Evolutionary conservation across 2,888 invertebrate species (phyloP), one percentile per base, ranked within the genome.

Genomic region (Plebejus anna): DNA sequence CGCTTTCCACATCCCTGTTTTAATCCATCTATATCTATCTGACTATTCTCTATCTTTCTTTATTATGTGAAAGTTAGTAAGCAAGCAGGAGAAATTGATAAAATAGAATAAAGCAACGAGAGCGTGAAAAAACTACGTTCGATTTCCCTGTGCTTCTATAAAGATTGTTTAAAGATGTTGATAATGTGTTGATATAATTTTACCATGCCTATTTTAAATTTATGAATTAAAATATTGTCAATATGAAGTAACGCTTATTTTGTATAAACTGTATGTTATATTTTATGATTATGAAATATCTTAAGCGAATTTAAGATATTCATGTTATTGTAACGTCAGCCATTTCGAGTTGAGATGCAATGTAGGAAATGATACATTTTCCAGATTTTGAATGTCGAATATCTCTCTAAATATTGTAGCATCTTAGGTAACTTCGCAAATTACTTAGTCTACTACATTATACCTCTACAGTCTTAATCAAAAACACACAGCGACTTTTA

Each of bases 391-490:
- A 72, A 72, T 51, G 16, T 28, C 47, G 2, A 72, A 51, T 51
- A 71, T 71, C 42, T 72, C 11, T 28, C 72, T 11, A 72, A 72
- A 72, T 72, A 72, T 72, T 13, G 72, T 5, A 72, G 47, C 51
- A 28, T 51, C 72, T 72, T 32, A 47, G 72, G 22, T 51, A 72
- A 47, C 72, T 51, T 72, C 13, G 51, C 72, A 72, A 72, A 72
- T 72, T 72, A 72, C 72, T 47, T 11, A 72, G 51, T 47, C 47
- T 47, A 47, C 47, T 72, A 22, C 0, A 22, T 28, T 38, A 42
- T 71, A 71, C 47, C 72, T 51, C 72, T 28, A 5, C 51, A 51
- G 28, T 72, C 51, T 72, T 72, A 72, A 71, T 71, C 71, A 47
- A 72, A 71, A 51, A 72, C 72, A 72, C 72, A n/a, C 42, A 4